A percentile compares a stretch with the other conserved stretches of the same genome.
Conservation (phyloP, 2,113 vertebrate genomes). For the Mirounga angustirostris region DNA sequence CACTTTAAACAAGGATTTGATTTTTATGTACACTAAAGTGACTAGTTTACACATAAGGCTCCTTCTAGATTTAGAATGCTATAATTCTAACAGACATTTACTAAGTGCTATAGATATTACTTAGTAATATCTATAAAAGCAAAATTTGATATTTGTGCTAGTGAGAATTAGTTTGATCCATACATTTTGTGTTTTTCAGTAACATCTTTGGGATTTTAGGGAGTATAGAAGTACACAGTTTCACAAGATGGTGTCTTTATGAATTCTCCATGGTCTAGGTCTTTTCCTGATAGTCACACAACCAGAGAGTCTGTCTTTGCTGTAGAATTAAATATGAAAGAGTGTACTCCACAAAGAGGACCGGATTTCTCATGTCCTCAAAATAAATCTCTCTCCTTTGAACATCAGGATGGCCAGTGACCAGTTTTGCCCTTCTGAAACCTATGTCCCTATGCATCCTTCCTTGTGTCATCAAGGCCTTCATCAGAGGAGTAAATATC, state of each 20-base stretch:
- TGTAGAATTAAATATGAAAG: slow-evolving; percentile 3
- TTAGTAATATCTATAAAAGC: neutral
- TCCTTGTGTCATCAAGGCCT: neutral
- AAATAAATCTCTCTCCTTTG: neutral
- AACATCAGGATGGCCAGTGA: neutral
- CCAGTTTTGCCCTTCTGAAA: neutral
- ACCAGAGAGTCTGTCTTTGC: neutral
- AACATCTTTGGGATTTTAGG: slow-evolving; percentile 23
- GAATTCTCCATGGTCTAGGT: neutral
- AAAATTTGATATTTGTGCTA: neutral
- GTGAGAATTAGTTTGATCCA: neutral
- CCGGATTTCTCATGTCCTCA: neutral
- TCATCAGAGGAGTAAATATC: neutral
- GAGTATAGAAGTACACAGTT: neutral
- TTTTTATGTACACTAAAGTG: neutral
- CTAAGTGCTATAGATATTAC: neutral
- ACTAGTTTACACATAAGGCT: neutral
- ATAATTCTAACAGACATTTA: neutral
- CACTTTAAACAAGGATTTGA: neutral
- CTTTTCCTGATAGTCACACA: slow-evolving; percentile 1
- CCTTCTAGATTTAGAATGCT: neutral
- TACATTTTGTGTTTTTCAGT: slow-evolving; percentile 22
- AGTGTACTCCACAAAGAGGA: neutral
- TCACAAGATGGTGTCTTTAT: neutral
- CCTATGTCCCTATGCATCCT: neutral